Evolutionary conservation across 1,140 invertebrate genomes (phyloP).

Genomic region (Gerris buenoi): DNA sequence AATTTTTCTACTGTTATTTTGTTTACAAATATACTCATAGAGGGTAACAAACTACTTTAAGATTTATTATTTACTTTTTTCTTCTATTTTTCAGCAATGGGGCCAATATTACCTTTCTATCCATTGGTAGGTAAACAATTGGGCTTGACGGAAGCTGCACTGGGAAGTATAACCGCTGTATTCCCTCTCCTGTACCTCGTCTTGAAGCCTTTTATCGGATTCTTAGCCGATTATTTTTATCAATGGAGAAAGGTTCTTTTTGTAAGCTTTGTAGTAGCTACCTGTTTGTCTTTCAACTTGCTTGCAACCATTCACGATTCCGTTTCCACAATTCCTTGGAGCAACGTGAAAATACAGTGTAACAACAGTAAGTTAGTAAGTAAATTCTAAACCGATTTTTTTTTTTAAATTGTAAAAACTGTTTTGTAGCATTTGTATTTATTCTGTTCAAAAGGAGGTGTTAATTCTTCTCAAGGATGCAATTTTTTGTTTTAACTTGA

Average conservation of each 20-base stretch:
- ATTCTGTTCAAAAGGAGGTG: neutral
- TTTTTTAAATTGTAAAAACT: neutral
- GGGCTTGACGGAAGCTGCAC: slow-evolving; percentile 50
- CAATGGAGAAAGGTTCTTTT: slow-evolving; percentile 50
- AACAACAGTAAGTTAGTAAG: neutral
- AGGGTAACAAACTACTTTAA: too few relatives aligned
- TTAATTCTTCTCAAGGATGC: neutral
- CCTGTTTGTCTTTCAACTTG: slow-evolving; percentile 45
- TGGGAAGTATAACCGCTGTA: slow-evolving; percentile 52
- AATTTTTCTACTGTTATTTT: neutral
- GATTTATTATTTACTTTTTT: neutral
- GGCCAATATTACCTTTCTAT: slow-evolving; percentile 56
- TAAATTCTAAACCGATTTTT: neutral
- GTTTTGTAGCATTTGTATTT: neutral
- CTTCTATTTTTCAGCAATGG: slow-evolving; percentile 43
- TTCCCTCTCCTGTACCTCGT: slow-evolving; percentile 53
- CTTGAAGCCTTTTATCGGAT: slow-evolving; percentile 54
- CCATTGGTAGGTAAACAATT: slow-evolving; percentile 57
- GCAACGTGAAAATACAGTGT: neutral
- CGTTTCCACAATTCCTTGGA: neutral
- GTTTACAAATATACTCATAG: neutral
- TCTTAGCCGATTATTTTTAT: slow-evolving; percentile 47
- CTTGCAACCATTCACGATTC: slow-evolving; percentile 15
- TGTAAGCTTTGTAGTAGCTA: slow-evolving; percentile 41
- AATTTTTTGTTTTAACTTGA: too few relatives aligned